Percentiles rank a stretch among this genome's conserved stretches.
Conservation (phyloP, 2,888 invertebrate species). For the Drosophila peninsularis region DNA sequence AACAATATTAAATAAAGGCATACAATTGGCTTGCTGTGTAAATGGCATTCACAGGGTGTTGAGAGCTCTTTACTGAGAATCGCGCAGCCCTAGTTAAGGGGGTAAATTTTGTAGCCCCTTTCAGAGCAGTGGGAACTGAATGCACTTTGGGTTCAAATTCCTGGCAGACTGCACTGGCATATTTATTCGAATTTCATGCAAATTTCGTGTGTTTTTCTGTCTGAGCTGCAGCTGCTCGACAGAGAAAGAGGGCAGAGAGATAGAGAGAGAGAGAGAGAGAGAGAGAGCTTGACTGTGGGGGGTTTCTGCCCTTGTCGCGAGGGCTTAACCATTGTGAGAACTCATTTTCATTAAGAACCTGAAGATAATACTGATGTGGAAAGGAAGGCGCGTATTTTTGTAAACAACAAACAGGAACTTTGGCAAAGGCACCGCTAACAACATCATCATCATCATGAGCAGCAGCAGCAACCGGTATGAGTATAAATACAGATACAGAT, state of each 20-base stretch:
- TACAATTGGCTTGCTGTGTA: neutral
- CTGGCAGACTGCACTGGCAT: conserved; percentile 74
- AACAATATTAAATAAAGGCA: neutral
- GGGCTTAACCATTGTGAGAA: conserved; percentile 28
- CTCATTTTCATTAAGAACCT: conserved; percentile 57
- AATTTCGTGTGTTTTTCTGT: conserved; percentile 60
- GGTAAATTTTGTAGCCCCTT: conserved; percentile 24
- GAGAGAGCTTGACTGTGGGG: conserved; percentile 13
- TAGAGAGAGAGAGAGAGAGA: neutral
- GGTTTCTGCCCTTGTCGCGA: conserved; percentile 31
- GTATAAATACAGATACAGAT: conserved; percentile 32
- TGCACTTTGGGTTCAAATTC: conserved; percentile 47
- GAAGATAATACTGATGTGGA: conserved; percentile 12
- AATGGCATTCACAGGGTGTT: neutral
- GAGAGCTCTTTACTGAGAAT: neutral
- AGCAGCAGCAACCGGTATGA: conserved; percentile 48
- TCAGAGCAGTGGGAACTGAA: conserved; percentile 31
- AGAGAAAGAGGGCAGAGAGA: neutral
- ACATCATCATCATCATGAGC: conserved; percentile 24
- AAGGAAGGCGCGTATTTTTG: conserved; percentile 59
- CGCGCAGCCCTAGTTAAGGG: conserved; percentile 26
- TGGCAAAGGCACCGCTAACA: conserved; percentile 38
- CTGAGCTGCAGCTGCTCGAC: conserved; percentile 44
- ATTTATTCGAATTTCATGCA: conserved; percentile 84
- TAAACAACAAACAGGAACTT: conserved; percentile 68